phyloP scores from a whole-genome alignment of 2,888 invertebrate genomes.

The Orgyia antiqua region DNA sequence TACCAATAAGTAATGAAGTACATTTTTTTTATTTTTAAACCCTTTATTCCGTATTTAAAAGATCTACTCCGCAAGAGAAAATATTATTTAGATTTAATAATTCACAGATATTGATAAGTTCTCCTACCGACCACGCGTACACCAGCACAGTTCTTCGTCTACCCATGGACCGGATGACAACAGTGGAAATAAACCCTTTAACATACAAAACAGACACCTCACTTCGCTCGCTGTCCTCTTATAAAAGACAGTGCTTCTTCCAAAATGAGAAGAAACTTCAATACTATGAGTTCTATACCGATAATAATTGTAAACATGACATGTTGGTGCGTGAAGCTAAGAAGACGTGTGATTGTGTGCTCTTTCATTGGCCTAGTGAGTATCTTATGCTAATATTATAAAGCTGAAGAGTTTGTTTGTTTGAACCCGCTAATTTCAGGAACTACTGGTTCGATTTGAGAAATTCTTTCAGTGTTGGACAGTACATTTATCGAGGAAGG shows the following conservation, averaged over 20 bases:
- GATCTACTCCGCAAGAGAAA: no score
- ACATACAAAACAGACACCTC: conserved; percentile 60
- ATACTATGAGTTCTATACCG: conserved; percentile 69
- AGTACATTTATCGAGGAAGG: no score
- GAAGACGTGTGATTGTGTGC: conserved; percentile 62
- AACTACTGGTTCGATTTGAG: no score
- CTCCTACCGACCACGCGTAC: conserved; percentile 65
- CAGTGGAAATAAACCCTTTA: conserved; percentile 60
- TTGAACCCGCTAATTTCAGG: no score
- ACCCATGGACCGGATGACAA: conserved; percentile 67
- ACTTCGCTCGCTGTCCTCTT: conserved; percentile 45
- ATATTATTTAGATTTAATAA: not conserved
- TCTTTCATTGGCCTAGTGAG: conserved; percentile 68
- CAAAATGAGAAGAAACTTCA: conserved; percentile 57
- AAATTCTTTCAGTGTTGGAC: no score
- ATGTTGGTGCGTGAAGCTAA: conserved; percentile 64
- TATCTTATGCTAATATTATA: no score
- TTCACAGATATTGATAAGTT: conserved; percentile 53
- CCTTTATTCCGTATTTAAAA: no score
- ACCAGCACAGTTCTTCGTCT: conserved; percentile 61
- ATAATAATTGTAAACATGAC: conserved; percentile 74
- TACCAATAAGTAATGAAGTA: no score
- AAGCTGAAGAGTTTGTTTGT: no score
- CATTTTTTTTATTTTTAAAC: no score
- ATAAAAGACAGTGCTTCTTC: conserved; percentile 62